Conservation (phyloP, 2,888 invertebrate species). For the Sinhomidia bicolor region DNA sequence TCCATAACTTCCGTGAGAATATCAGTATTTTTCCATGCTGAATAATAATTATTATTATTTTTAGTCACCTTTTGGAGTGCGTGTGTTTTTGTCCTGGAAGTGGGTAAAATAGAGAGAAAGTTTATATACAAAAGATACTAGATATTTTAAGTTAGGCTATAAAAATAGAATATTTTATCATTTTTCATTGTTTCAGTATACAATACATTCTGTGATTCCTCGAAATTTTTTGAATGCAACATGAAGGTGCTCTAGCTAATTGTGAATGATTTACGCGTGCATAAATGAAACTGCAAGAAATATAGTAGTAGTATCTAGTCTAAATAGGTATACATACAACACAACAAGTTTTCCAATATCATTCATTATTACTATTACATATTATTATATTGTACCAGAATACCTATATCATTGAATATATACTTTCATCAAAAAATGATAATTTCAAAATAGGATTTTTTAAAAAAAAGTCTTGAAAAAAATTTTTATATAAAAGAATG, state of each 20-base stretch:
- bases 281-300: background rate
- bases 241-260: slow-evolving; percentile 36
- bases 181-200: slow-evolving; percentile 20
- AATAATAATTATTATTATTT: background rate
- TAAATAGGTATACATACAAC: background rate
- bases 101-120: no score
- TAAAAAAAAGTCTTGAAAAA: background rate
- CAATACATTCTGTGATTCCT: slow-evolving; percentile 36
- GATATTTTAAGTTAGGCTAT: no score
- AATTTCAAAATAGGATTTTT: no score
- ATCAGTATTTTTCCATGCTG: background rate
- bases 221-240: background rate
- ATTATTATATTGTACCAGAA: background rate
- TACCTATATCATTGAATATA: no score
- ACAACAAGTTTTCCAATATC: slow-evolving; percentile 26
- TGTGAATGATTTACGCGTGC: slow-evolving; percentile 23
- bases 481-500: background rate
- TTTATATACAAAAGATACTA: no score
- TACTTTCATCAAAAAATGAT: no score
- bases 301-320: no score
- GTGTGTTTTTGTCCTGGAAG: no score
- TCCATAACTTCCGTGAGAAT: background rate
- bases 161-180: no score
- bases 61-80: no score
- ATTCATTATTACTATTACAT: no score